Evolutionary conservation across 2,113 vertebrate genomes (phyloP).

Genomic region (Eretmochelys imbricata): DNA sequence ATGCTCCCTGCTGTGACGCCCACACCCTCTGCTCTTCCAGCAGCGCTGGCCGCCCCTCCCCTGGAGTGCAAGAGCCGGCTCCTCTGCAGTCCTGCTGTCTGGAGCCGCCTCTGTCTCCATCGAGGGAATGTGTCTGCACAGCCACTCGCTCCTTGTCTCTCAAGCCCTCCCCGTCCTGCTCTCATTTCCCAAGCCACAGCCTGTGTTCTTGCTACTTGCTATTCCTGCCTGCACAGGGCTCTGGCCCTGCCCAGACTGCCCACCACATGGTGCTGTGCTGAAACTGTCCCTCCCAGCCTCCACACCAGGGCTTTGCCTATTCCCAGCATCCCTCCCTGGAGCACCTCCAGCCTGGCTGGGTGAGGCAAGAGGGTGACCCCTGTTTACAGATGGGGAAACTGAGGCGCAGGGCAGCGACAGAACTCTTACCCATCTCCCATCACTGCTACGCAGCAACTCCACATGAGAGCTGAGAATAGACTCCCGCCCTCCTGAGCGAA

Average conservation of each 20-base stretch:
- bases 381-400: background rate
- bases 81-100: too few species aligned
- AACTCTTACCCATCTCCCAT: background rate
- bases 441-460: background rate
- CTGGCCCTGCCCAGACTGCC: background rate
- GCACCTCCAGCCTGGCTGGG: background rate
- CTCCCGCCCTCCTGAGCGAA: background rate
- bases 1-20: too few species aligned
- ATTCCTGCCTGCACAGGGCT: background rate
- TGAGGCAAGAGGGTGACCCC: background rate
- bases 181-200: too few species aligned
- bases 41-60: too few species aligned
- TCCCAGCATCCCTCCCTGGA: background rate
- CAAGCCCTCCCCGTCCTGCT: background rate
- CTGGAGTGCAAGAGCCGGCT: too few species aligned
- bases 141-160: background rate
- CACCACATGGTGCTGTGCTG: too few species aligned
- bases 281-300: too few species aligned
- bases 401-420: fast-evolving
- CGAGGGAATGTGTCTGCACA: background rate
- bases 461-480: background rate
- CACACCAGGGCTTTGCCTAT: background rate
- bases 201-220: background rate
- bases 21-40: too few species aligned
- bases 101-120: too few species aligned